Conservation (phyloP, 2,888 invertebrate species). For the Lasiommata megera region DNA sequence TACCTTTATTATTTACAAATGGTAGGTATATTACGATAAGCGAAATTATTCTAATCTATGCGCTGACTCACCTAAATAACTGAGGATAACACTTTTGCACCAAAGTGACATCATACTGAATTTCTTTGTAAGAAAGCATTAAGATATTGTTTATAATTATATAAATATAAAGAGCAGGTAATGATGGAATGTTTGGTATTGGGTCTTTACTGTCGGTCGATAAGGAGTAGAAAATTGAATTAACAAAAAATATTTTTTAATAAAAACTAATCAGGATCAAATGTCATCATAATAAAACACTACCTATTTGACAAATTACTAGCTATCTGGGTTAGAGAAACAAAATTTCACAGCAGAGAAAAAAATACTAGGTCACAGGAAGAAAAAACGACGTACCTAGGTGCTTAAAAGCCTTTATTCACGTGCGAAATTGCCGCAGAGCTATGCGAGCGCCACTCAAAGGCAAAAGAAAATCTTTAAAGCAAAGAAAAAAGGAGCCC, state of each 20-base stretch:
- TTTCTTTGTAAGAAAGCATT: neutral
- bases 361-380: neutral
- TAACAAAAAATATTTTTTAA: too few species aligned
- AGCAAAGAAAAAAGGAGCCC: constrained; percentile 8
- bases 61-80: neutral
- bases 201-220: too few species aligned
- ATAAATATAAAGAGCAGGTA: too few species aligned
- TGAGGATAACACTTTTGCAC: neutral
- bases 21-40: neutral
- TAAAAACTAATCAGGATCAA: too few species aligned
- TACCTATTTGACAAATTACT: too few species aligned
- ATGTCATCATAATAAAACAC: too few species aligned
- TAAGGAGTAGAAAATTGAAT: too few species aligned
- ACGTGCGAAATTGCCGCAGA: constrained; percentile 18
- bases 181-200: too few species aligned
- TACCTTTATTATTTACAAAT: neutral
- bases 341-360: too few species aligned
- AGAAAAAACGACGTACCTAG: constrained; percentile 10
- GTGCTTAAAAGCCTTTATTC: constrained; percentile 12
- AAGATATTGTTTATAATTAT: too few species aligned
- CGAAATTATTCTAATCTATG: neutral
- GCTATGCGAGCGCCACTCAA: constrained; percentile 3
- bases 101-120: neutral
- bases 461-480: constrained; percentile 24
- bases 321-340: neutral